Conservation (phyloP, 2,113 vertebrate genomes). For the Euleptes europaea region DNA sequence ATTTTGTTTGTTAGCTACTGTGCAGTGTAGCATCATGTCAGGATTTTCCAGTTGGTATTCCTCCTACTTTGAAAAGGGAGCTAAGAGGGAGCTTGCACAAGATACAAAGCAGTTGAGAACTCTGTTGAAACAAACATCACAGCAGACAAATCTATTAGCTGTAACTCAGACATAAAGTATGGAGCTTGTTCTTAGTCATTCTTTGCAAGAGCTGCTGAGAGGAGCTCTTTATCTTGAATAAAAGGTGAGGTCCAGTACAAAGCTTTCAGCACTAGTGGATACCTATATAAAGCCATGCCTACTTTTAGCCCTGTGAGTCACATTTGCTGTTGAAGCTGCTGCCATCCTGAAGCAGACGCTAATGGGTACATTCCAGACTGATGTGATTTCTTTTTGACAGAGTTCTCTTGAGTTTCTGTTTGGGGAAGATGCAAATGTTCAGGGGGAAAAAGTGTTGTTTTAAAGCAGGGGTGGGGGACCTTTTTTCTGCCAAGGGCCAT, state of each 20-base stretch:
- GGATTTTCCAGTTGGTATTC: background rate
- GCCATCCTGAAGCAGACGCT: background rate
- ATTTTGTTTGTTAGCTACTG: background rate
- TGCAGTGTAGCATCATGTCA: background rate
- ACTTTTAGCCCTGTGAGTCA: slow-evolving; percentile 3
- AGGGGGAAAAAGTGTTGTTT: background rate
- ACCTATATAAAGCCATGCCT: background rate
- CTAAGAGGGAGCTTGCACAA: background rate
- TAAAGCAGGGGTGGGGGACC: too few species aligned
- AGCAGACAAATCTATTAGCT: background rate
- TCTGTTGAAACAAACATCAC: background rate
- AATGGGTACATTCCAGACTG: background rate
- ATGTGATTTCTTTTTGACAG: background rate
- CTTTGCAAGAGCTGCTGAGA: background rate
- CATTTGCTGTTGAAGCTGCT: background rate
- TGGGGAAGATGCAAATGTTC: slow-evolving; percentile 5
- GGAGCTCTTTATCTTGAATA: background rate
- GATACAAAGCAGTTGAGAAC: background rate
- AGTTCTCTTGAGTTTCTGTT: background rate
- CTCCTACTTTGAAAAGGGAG: background rate
- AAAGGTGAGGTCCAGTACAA: background rate
- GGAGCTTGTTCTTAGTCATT: background rate
- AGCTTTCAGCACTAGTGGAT: background rate
- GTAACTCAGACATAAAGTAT: background rate
- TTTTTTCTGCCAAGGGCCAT: too few species aligned